Base-by-base conservation (phyloP, 2,888 invertebrate species). In the Sphinx pinastri region DNA sequence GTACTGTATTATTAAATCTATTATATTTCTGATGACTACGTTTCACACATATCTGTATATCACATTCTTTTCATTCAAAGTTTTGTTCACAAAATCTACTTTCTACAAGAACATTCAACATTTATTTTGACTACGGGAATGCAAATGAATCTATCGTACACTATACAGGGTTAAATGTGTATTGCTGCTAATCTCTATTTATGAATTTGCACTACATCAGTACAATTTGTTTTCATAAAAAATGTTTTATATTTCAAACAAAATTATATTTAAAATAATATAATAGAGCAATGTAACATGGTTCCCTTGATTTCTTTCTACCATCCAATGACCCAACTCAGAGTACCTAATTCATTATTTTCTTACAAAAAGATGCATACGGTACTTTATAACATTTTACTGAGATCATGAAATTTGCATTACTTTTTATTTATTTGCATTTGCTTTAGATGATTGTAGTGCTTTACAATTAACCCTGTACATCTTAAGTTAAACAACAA, bases 21-120 rank as follows among this genome's bases (percentile, higher is more conserved):
- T 57, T 68, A 76, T 78, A 77, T 76, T 72, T 76, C 74, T 75
- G 71, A 76, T 76, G 69, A 59, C 75, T 81, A 79, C 73, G 71
- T 79, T 82, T 82, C 83, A 83, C 77, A 72, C 80, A 79, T 77
- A 72, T 74, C 77, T 74, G 59, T 80, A 79, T 84, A 84, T 84
- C 84, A 84, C 84, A 83, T 77, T 72, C 76, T 79, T 80, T 77
- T 71, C 81, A 81, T 76, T 79, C 80, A 81, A 75, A 77, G 73
- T 71, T 71, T 52, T 76, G 72, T 75, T 74, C 68, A 45, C 67
- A 54, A 67, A 19, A 54, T 72, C 74, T 79, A 81, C 68, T 74
- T 74, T 76, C 76, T 79, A 81, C 77, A 71, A 73, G 68, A 83
- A 80, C 63, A 63, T 63, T 13, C 63, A 49, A 63, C 49, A 49